A percentile compares a stretch with the other conserved stretches of the same genome.
Conservation (phyloP, 1,140 invertebrate species). For the Calosoma granatense region DNA sequence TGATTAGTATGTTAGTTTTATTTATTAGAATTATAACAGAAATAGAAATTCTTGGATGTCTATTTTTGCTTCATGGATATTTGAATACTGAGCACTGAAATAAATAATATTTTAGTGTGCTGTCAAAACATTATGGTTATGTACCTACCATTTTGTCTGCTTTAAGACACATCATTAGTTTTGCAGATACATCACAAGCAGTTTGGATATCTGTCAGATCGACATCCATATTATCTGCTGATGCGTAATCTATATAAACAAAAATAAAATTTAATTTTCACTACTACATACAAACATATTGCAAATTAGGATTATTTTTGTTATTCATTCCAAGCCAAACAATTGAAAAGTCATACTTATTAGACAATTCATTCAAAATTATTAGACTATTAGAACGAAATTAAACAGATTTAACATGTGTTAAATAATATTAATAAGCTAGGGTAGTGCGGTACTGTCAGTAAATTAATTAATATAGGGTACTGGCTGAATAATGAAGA, state of each 20-base stretch:
- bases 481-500: too few species aligned
- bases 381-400: too few species aligned
- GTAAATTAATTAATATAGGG: too few species aligned
- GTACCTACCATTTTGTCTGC: conserved; percentile 13
- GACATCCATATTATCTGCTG: not conserved
- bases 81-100: conserved; percentile 28
- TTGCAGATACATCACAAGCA: conserved; percentile 19
- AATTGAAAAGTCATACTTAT: too few species aligned
- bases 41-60: too few species aligned
- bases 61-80: conserved; percentile 18
- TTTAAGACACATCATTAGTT: conserved; percentile 24
- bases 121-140: conserved; percentile 7
- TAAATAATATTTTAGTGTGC: conserved; percentile 5
- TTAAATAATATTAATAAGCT: too few species aligned
- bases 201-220: not conserved
- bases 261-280: not conserved
- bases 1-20: too few species aligned
- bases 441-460: too few species aligned
- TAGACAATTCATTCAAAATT: too few species aligned
- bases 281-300: not conserved
- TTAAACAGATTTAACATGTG: too few species aligned
- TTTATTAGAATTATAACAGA: too few species aligned
- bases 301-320: not conserved
- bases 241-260: not conserved
- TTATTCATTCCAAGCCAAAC: too few species aligned